phyloP scores from a whole-genome alignment of 2,888 invertebrate genomes.

The Agrochola macilenta region DNA sequence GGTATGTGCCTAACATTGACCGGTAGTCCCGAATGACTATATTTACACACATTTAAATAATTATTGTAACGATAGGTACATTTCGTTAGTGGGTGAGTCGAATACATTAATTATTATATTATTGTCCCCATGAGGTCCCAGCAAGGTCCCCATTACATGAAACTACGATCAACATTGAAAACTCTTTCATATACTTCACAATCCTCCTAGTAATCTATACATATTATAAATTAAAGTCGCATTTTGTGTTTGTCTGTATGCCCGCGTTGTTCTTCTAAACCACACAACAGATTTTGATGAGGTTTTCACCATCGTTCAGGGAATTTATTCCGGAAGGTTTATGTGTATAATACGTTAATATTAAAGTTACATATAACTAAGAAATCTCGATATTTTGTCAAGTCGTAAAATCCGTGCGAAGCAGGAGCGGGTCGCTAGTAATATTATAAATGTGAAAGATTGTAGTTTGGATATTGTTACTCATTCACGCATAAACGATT shows the following conservation, averaged over 20 bases:
- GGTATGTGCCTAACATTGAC: not conserved
- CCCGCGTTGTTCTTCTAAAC: too few species aligned
- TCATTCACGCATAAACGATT: not conserved
- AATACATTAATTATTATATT: slow-evolving; percentile 17
- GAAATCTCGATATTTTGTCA: too few species aligned
- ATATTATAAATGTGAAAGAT: not conserved
- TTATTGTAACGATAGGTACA: not conserved
- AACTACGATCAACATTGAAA: slow-evolving; percentile 9
- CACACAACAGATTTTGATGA: too few species aligned
- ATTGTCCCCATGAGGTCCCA: slow-evolving; percentile 2
- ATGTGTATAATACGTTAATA: too few species aligned
- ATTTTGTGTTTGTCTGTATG: too few species aligned
- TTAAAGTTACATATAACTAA: too few species aligned
- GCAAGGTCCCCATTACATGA: not conserved
- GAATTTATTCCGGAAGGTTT: too few species aligned
- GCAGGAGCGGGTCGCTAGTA: too few species aligned
- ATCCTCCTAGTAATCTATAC: not conserved
- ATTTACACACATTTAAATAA: slow-evolving; percentile 4
- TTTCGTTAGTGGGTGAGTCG: not conserved
- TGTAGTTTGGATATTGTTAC: not conserved
- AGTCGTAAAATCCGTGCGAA: too few species aligned
- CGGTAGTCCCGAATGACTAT: not conserved
- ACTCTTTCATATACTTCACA: not conserved
- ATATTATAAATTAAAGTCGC: too few species aligned
- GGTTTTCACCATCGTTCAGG: too few species aligned